Conservation (phyloP, 2,113 vertebrate genomes). For the Cynoglossus semilaevis region DNA sequence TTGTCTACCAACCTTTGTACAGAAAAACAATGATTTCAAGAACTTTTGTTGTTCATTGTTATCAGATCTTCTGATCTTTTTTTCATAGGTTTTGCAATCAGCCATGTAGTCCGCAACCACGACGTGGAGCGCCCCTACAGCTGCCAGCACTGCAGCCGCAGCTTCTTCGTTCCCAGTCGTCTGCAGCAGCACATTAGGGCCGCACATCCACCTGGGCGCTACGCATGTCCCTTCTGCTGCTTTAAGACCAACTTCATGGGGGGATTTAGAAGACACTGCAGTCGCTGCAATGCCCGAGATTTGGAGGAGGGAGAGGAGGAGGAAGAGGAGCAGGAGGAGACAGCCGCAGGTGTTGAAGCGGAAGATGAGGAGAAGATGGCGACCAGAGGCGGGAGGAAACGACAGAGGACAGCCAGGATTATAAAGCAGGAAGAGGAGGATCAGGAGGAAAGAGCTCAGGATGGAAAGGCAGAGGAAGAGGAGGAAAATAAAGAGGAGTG, state of each 20-base stretch:
- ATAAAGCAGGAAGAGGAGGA: background rate
- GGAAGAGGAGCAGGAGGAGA: background rate
- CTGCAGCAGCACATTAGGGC: slow-evolving; percentile 56
- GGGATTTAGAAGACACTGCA: slow-evolving; percentile 62
- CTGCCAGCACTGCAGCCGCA: slow-evolving; percentile 40
- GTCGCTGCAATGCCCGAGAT: slow-evolving; percentile 57
- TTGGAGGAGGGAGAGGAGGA: background rate
- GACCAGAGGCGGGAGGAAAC: background rate
- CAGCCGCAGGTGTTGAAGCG: background rate
- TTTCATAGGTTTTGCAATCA: slow-evolving; percentile 58
- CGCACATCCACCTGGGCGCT: slow-evolving; percentile 58
- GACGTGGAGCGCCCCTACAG: slow-evolving; percentile 42
- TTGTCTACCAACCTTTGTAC: background rate
- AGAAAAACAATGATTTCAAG: background rate
- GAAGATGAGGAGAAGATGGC: background rate
- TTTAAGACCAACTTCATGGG: slow-evolving; percentile 59
- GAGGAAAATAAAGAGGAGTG: slow-evolving; percentile 3
- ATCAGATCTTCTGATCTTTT: too few relatives aligned
- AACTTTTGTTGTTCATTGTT: too few relatives aligned
- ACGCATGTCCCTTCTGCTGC: slow-evolving; percentile 67
- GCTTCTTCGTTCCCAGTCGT: slow-evolving; percentile 64
- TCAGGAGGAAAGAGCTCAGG: background rate
- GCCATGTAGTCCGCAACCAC: slow-evolving; percentile 57
- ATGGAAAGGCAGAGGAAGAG: background rate
- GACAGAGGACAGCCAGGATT: too few relatives aligned